Base-by-base conservation (phyloP, 2,797 vertebrate genomes). In the Eleutherodactylus coqui region DNA sequence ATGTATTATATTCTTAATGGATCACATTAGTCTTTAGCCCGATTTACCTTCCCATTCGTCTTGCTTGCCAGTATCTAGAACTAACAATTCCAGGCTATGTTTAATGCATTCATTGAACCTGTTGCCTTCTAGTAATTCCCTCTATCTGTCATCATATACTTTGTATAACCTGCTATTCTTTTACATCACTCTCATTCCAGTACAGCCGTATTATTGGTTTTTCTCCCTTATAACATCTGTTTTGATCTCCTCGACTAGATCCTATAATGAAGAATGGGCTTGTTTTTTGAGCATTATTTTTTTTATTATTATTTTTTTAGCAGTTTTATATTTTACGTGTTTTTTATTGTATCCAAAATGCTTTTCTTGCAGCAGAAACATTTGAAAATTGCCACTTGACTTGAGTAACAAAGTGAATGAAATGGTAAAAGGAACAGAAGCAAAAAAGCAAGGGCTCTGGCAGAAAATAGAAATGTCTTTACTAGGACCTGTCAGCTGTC, bases 71-170 rank as follows among this genome's bases (percentile, higher is more conserved):
- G 16, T 78, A 55, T 55, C 75, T 78, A n/a, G 75, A 16, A 38
- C 49, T 58, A 78, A 55, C 51, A 77, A 78, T 78, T 41, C 51
- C 36, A 55, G 73, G 0, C 45, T 2, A 0, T 75, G n/a, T 75
- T 51, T 75, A 75, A 75, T 49, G 16, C 32, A 49, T 75, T 75
- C 73, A 51, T 75, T 49, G 45, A 75, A 75, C 27, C 9, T 32
- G n/a, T 49, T 75, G 43, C 73, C 73, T 29, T 34, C 43, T 75
- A 49, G 73, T 75, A 75, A 75, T 75, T 49, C 45, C 17, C 73
- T 49, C 45, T 32, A 75, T 75, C 73, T 75, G 73, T 75, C 73
- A 49, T 75, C 73, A 75, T 75, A 49, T 32, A 49, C 38, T 19
- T 75, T 14, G 45, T 34, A 75, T 10, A 32, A 21, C 73, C 5